Conservation (phyloP, 1,140 invertebrate species). For the Bombyx mandarina region DNA sequence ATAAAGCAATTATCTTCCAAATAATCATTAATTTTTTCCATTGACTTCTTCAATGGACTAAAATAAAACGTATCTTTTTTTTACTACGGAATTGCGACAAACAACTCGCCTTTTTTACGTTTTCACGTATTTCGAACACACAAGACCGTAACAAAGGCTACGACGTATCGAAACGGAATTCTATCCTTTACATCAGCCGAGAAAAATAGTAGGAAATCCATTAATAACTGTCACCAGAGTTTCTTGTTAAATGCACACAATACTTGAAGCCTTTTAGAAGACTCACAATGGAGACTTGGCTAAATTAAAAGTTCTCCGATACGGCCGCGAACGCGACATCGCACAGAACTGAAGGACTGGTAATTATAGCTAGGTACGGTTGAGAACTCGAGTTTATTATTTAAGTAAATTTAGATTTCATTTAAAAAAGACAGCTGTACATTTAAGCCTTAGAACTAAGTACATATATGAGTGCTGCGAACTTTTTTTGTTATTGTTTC, state of each 20-base stretch:
- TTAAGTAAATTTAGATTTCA: constrained; percentile 1
- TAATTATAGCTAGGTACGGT: constrained; percentile 48
- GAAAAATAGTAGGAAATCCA: constrained; percentile 68
- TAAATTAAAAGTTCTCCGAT: constrained; percentile 71
- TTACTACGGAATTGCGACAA: no score
- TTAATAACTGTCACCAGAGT: constrained; percentile 64
- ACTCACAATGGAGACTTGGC: constrained; percentile 66
- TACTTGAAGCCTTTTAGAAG: constrained; percentile 68
- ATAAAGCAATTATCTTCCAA: no score
- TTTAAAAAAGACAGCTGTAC: not conserved
- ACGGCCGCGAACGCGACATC: constrained; percentile 56
- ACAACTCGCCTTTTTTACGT: no score
- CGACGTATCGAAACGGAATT: constrained; percentile 23
- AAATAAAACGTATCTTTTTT: no score
- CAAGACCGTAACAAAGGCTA: no score
- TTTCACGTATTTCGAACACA: no score
- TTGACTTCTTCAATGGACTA: no score
- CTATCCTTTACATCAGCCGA: constrained; percentile 57
- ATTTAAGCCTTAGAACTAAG: no score
- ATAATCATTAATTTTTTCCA: no score
- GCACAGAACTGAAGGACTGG: constrained; percentile 58
- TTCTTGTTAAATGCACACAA: constrained; percentile 71
- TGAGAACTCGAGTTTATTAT: not conserved
- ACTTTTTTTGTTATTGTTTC: no score
- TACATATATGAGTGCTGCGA: no score